Evolutionary conservation across 2,888 invertebrate genomes (phyloP), one percentile per base, ranked within the genome.

Genomic region (Rosalia funebris): DNA sequence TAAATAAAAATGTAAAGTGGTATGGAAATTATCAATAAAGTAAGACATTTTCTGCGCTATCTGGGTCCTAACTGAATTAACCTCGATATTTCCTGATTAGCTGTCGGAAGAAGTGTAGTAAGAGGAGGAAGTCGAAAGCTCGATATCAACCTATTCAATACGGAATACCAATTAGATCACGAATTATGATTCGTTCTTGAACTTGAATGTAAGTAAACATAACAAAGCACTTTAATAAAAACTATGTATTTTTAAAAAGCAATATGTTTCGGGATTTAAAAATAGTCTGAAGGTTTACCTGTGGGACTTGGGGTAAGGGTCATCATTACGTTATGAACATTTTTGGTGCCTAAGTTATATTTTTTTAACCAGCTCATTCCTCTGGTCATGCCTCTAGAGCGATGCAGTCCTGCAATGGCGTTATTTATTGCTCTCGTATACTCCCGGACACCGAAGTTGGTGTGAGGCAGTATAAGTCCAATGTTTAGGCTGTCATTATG

Each of bases 301-400:
- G 89, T 90, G 57, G 91, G 91, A 81, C 89, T 90, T 20, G 91
- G 91, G 63, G 89, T 90, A 60, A 91, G 82, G 60, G 86, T 86
- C 87, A 91, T 88, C 84, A 89, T 86, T 58, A 86, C 85, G 71
- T 84, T 84, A 71, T 85, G 86, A 57, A 90, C 87, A 74, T 89
- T 87, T 56, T 84, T 82, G 58, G 84, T 84, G 50, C 85, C 85
- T 75, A 91, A 89, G 65, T 84, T 83, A 76, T 87, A 88, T 73
- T 86, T 86, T 77, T 87, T 85, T 58, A 89, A 80, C 81, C 89
- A 89, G 58, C 84, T 83, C 71, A 88, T 82, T 39, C 54, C 64
- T 71, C 84, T 83, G 72, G 84, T 85, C 41, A 83, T 83, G 19
- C 85, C 86, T 53, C 85, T 83, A 12, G 84, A 83, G 74, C 84